Evolutionary conservation across 2,113 vertebrate species (phyloP).

Genomic region (Perca fluviatilis): DNA sequence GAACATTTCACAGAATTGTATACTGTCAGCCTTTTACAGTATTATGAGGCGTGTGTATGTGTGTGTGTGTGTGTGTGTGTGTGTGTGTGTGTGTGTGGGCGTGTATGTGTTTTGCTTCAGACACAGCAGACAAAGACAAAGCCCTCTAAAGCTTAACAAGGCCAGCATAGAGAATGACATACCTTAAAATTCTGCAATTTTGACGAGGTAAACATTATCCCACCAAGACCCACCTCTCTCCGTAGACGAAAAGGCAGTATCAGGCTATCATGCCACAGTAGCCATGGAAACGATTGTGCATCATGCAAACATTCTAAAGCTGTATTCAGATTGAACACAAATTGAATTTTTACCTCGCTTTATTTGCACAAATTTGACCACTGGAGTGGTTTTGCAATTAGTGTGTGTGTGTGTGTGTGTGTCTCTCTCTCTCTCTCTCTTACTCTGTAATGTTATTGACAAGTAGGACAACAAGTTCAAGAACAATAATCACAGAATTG

Average conservation of each 20-base stretch:
- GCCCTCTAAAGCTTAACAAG: background rate
- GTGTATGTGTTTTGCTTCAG: background rate
- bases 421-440: too few species aligned
- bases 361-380: background rate
- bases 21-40: slow-evolving; percentile 10
- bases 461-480: background rate
- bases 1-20: slow-evolving; percentile 4
- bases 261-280: background rate
- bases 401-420: background rate
- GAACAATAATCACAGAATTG: background rate
- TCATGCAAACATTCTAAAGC: background rate
- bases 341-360: background rate
- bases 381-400: background rate
- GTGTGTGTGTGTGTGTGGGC: background rate
- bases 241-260: background rate
- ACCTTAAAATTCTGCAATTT: background rate
- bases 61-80: too few species aligned
- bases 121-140: too few species aligned
- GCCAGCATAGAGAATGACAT: background rate
- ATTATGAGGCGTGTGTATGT: background rate
- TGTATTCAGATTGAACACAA: slow-evolving; percentile 1
- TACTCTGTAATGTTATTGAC: background rate
- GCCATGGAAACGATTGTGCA: slow-evolving; percentile 1
- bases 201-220: background rate
- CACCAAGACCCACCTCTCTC: background rate